Evolutionary conservation across 2,888 invertebrate genomes (phyloP), one percentile per base, ranked within the genome.

Genomic region (Tortrix viridana): DNA sequence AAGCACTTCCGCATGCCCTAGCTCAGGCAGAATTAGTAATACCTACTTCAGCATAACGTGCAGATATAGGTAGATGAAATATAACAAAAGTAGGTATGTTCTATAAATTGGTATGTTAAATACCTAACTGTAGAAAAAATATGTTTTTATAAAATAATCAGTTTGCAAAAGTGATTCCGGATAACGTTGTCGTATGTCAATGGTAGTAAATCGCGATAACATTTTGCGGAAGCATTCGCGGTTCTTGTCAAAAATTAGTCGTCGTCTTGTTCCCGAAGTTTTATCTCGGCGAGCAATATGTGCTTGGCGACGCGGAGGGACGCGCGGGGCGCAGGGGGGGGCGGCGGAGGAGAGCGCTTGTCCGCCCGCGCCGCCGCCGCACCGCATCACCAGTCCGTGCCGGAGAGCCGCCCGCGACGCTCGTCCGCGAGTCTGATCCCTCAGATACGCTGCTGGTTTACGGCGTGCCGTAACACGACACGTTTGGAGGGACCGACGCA

Each of bases 401-500:
- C 84, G 86, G 83, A 89, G 85, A 91, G 91, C 84, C 83, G 85
- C 82, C 80, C 82, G 86, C 84, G 87, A 88, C 89, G 89, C 86
- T 86, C 81, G 90, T 86, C 79, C 88, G 85, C 83, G 86, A 88
- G 82, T 81, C 84, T 73, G 82, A 79, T 91, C 92, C 91, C 91
- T 90, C 92, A 92, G 91, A 92, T 91, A 90, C 91, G 89, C 88
- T 91, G 91, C 90, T 91, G 91, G 88, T 89, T 91, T 91, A 91
- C 91, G 91, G 91, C 84, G 88, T 81, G 85, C 91, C 91, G 91
- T 91, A 91, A 91, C 89, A 91, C 89, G 91, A 91, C 91, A 92
- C 91, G 91, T 92, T 92, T 92, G 91, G 91, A 91, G 91, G 92
- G 91, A 90, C 86, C 80, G 81, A 81, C 81, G 85, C 85, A 85